Percentiles rank a stretch among this genome's conserved stretches.
Conservation (phyloP, 2,113 vertebrate species). For the Rhea americana region DNA sequence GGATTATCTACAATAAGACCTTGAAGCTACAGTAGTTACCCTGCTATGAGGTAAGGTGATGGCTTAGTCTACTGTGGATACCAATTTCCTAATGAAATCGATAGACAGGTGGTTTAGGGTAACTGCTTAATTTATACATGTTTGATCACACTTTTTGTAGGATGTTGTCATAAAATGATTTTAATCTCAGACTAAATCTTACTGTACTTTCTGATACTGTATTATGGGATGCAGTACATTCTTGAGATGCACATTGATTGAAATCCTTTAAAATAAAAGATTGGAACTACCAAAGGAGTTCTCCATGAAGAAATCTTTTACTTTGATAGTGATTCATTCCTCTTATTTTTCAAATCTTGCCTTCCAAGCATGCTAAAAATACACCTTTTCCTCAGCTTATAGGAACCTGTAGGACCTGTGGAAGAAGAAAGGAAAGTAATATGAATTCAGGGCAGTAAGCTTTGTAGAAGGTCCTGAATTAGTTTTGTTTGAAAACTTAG, state of each 20-base stretch:
- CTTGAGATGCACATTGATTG: not conserved
- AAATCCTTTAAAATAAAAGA: not conserved
- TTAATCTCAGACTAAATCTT: not conserved
- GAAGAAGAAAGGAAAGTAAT: not conserved
- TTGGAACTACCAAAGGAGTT: not conserved
- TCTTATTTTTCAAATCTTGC: not conserved
- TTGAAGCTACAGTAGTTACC: not conserved
- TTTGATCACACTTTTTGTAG: not conserved
- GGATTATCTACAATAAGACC: not conserved
- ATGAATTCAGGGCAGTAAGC: not conserved
- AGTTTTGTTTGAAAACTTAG: not conserved
- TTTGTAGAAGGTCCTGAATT: not conserved
- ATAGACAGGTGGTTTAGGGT: not conserved
- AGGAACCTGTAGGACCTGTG: not conserved
- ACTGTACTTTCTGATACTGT: not conserved
- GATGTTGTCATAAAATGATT: not conserved
- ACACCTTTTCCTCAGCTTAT: not conserved
- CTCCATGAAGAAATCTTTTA: not conserved
- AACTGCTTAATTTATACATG: not conserved
- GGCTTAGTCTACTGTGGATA: not conserved
- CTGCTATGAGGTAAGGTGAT: not conserved
- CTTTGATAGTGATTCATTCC: not conserved
- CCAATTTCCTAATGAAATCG: not conserved
- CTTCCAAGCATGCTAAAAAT: not conserved
- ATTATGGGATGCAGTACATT: not conserved